phyloP scores from a whole-genome alignment of 2,797 vertebrate species.

The Chanos chanos region DNA sequence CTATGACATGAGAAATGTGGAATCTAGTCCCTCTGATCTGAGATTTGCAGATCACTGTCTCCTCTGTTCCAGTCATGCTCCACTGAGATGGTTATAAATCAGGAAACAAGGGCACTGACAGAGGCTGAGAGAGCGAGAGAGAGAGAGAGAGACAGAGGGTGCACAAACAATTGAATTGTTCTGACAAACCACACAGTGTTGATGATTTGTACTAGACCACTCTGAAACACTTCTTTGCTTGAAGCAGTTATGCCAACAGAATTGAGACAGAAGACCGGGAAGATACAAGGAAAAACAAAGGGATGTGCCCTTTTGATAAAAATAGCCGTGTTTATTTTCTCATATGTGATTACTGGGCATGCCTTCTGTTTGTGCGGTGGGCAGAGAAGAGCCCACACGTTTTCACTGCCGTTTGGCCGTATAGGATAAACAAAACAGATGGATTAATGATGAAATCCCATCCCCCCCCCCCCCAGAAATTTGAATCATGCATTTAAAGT shows the following conservation, averaged over 20 bases:
- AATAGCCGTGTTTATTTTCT: conserved; percentile 50
- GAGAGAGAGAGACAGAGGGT: conserved; percentile 2
- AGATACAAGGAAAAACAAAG: conserved; percentile 31
- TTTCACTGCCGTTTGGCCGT: conserved; percentile 34
- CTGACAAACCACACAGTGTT: conserved; percentile 43
- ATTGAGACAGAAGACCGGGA: conserved; percentile 11
- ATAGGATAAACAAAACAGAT: conserved; percentile 41
- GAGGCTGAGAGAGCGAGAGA: not conserved
- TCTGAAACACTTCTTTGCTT: conserved; percentile 47
- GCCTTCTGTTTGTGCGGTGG: conserved; percentile 28
- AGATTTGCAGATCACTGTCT: not conserved
- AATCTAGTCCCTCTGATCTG: too few species aligned
- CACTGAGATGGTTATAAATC: too few species aligned
- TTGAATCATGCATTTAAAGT: conserved; percentile 34
- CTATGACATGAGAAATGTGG: too few species aligned
- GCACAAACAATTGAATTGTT: conserved; percentile 36
- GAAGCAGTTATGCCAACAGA: conserved; percentile 16
- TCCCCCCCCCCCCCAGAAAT: conserved; percentile 35
- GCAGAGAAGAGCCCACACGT: conserved; percentile 18
- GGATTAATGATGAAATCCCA: conserved; percentile 43
- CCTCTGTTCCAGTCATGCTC: not conserved
- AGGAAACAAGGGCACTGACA: conserved; percentile 7
- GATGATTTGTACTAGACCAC: conserved; percentile 53
- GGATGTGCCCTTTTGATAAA: conserved; percentile 38
- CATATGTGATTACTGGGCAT: conserved; percentile 32